Evolutionary conservation across 2,888 invertebrate genomes (phyloP).

Genomic region (Seira sanloemensis): DNA sequence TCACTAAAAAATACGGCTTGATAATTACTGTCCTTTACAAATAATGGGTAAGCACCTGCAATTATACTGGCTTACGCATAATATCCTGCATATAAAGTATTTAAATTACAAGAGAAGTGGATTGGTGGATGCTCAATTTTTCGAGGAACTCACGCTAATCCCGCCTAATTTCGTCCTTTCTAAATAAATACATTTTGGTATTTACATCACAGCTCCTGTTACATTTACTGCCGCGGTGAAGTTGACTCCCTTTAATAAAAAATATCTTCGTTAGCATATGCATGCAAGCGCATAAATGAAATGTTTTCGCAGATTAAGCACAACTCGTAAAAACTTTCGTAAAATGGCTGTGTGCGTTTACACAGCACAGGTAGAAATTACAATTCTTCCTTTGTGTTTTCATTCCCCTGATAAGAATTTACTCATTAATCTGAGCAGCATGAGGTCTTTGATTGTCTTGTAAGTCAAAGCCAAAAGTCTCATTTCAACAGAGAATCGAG

Average conservation of each 20-base stretch:
- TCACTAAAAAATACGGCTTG: not conserved
- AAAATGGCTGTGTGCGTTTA: not conserved
- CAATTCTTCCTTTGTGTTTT: constrained; percentile 64
- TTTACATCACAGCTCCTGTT: not conserved
- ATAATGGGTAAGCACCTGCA: not conserved
- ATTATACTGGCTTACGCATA: not conserved
- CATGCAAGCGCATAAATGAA: not conserved
- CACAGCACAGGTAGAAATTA: constrained; percentile 60
- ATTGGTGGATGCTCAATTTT: not conserved
- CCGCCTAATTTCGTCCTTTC: not conserved
- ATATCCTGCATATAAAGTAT: too few species aligned
- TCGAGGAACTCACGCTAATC: not conserved
- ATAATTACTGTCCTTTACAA: not conserved
- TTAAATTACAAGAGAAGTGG: too few species aligned
- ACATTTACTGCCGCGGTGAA: not conserved
- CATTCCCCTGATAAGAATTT: constrained; percentile 72
- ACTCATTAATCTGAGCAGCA: constrained; percentile 74
- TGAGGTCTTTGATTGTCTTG: constrained; percentile 74
- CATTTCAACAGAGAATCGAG: constrained; percentile 25
- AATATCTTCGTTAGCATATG: not conserved
- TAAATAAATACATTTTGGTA: not conserved
- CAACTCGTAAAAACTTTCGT: not conserved
- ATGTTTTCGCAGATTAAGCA: not conserved
- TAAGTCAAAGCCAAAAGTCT: constrained; percentile 58
- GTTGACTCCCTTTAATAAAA: not conserved